Base-by-base conservation (phyloP, 2,797 vertebrate species). In the Ptychobarbus kaznakovi region DNA sequence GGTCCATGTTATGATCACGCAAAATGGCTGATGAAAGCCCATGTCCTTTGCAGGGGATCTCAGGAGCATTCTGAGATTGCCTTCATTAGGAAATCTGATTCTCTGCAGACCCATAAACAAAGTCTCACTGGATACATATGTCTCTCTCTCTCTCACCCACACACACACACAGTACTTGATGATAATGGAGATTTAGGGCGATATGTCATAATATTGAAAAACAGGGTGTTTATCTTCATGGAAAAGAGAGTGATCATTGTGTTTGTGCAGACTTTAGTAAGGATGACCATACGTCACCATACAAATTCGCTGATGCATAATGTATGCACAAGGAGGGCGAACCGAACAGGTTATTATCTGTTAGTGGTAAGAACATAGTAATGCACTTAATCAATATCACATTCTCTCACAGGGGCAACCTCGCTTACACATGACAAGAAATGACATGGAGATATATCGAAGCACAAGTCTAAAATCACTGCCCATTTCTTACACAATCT, bases 21-120 rank as follows among this genome's bases (percentile, higher is more conserved):
- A 88, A 86, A 85, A 88, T 81, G 70, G 63, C 58, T 76, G 61
- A 86, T 35, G 38, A 86, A 70, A 83, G 74, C 65, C 63, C 65
- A 44, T 40, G 63, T 70, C 74, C 46, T 87, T 74, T 84, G 25
- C 77, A 51, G 25, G 40, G 66, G 69, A 74, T 90, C 89, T 86
- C 88, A 87, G 51, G 89, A 87, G 86, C 83, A 78, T 53, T 35
- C 66, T n/a, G 53, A 84, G 86, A 89, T 89, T 86, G 83, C 80
- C 85, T 89, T 89, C 86, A 89, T 89, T 88, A 90, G 69, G 65
- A 89, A 88, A 81, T 56, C 66, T 70, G 79, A 80, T 72, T 81
- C 85, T 83, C 77, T n/a, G 35, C 42, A 75, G 81, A 78, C 53
- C 53, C 44, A 68, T 74, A 51, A 66, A 6, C 18, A 40, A 40